Base-by-base conservation (phyloP, 2,888 invertebrate genomes). In the Melinaea menophilus region DNA sequence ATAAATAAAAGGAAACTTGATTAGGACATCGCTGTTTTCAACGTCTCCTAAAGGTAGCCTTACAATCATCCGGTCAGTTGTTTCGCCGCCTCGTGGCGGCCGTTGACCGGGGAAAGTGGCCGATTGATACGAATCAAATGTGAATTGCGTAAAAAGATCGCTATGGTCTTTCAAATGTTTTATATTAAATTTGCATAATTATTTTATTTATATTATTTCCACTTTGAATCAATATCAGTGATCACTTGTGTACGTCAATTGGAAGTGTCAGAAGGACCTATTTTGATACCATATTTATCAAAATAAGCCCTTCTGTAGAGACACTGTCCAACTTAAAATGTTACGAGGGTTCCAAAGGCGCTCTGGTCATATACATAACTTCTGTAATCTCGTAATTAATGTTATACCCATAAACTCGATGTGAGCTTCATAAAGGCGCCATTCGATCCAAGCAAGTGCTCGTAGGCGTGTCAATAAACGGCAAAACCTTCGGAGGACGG, bases 71-170 rank as follows among this genome's bases (percentile, higher is more conserved):
- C 51, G 51, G 51, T 34, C 41, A 51, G 54, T 64, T 66, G 62
- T 62, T 58, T 62, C 55, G 55, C 2, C 58, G 47, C 41, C 47
- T 5, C 56, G 34, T 37, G 55, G 48, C 7, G 66, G 62, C 34
- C 65, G 65, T 55, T 63, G 67, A 67, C 67, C 65, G 65, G 65
- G 35, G 67, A 67, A 67, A 67, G 67, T 65, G 41, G 65, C 55
- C 35, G 11, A 59, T 31, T 22, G 31, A 51, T 51, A 51, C 31
- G 31, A 51, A 31, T 51, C 51, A 51, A 31, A 11, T 51, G 51
- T 51, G 31, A 7, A 31, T 51, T 51, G 22, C 31, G 51, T 31
- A 51, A 51, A 48, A 22, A 5, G 31, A 51, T 31, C 7, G 51
- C 31, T 11, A n/a, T 51, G 9, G 22, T 51, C 9, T 22, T 51